phyloP scores from a whole-genome alignment of 2,888 invertebrate genomes.

The Rhogogaster chlorosoma region DNA sequence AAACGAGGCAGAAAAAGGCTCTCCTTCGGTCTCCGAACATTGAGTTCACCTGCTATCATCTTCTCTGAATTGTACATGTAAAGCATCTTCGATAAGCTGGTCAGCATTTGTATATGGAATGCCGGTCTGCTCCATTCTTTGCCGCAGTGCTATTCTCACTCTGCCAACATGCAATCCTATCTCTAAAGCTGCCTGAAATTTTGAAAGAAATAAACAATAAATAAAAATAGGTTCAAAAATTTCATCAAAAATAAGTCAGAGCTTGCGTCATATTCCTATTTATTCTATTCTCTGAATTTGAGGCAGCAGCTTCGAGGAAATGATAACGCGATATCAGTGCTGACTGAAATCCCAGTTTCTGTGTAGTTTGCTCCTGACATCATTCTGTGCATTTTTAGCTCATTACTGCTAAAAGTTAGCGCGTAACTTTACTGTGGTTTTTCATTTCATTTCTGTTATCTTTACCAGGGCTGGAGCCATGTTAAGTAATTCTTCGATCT shows the following conservation, averaged over 20 bases:
- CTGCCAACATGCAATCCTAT: slow-evolving; percentile 82
- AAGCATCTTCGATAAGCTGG: slow-evolving; percentile 86
- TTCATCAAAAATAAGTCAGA: neutral
- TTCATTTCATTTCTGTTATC: neutral
- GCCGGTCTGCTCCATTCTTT: slow-evolving; percentile 81
- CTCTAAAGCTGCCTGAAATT: slow-evolving; percentile 80
- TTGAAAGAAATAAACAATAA: neutral
- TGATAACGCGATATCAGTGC: neutral
- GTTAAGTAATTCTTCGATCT: slow-evolving; percentile 70
- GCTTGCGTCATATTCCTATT: neutral
- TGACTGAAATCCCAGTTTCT: neutral
- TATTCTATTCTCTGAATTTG: neutral
- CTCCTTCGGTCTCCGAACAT: neutral
- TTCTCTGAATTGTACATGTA: slow-evolving; percentile 85
- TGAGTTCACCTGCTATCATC: slow-evolving; percentile 71
- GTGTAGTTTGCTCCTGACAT: neutral
- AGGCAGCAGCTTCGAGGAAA: neutral
- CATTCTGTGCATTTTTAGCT: neutral
- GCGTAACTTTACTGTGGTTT: neutral
- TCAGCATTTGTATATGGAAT: slow-evolving; percentile 84
- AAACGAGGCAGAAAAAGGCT: slow-evolving; percentile 34
- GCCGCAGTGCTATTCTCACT: slow-evolving; percentile 81
- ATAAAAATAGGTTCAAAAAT: too few species aligned
- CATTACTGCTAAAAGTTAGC: neutral
- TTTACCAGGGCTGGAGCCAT: slow-evolving; percentile 71